Evolutionary conservation across 2,113 vertebrate genomes (phyloP), one percentile per base, ranked within the genome.

Genomic region (Brachyhypopomus gauderio): DNA sequence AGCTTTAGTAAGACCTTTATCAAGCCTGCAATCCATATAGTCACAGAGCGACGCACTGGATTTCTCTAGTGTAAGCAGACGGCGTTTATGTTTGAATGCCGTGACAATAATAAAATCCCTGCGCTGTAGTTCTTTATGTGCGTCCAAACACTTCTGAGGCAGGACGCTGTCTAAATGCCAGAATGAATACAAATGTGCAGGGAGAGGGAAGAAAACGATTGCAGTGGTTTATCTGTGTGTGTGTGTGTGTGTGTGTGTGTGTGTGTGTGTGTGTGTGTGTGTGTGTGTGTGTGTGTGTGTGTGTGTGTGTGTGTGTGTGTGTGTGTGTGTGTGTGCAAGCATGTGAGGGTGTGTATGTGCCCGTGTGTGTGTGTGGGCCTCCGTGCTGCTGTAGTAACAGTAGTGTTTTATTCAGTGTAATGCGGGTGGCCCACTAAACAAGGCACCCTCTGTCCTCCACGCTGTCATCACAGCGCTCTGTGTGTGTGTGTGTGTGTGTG

Each of bases 1-100:
- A 11, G 41, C 90, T 90, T 88, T 82, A 59, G 87, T 85, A 88
- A 88, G 82, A 84, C 72, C 79, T 86, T 88, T 87, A 92, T 92
- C 91, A 92, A 89, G 87, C 88, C 81, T 87, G 88, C 85, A 84
- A 67, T 85, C 86, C 75, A 75, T 72, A 55, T 60, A 80, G 67
- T 63, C 60, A 2, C 86, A 90, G 87, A 30, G 81, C 83, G 80
- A 87, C 86, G 85, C 80, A 85, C 86, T 77, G 84, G 89, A 87
- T 85, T 88, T 90, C 81, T 88, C 88, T 19, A 56, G 86, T 71
- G 38, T 91, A 90, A 90, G 89, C 90, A 91, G 90, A 91, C 88
- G 88, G 83, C 86, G 80, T 88, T 90, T 72, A 82, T 81, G 86
- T 89, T 90, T 90, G 87, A 89, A 87, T 91, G 89, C 88, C 81